Evolutionary conservation across 2,888 invertebrate genomes (phyloP), one percentile per base, ranked within the genome.

Genomic region (Camptogramma bilineatum): DNA sequence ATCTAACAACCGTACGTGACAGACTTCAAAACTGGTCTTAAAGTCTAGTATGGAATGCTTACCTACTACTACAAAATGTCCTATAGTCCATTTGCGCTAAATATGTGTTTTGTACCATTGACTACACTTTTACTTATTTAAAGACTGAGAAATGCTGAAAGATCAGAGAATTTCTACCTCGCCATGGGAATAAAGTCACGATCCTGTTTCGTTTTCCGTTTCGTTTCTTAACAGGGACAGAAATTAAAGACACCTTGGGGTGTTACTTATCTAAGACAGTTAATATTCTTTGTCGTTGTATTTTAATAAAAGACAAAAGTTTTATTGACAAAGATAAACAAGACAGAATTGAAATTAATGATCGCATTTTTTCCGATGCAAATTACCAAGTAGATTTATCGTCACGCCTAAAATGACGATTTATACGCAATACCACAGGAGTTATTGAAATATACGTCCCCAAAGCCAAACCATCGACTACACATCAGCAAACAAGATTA

Each of bases 371-470:
- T 44, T 55, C 21, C 28, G 56, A 56, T 60, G 83, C 81, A 87
- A 88, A 88, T 87, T 85, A 86, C 84, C 76, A 78, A 76, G 75
- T 83, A 86, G 82, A 90, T 86, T 86, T 89, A 88, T 86, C 83
- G 85, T 86, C 80, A 85, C 82, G 87, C 88, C 86, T 88, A 84
- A 88, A 87, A 90, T 85, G 81, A 88, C 82, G 84, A 91, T 90
- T 90, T 90, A 90, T 90, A 85, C 81, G 81, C 83, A 83, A 82
- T 86, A 84, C 84, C 81, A 82, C 79, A 83, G 79, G 83, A 87
- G 86, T 90, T 90, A 90, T 89, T 90, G 88, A 91, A 91, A 91
- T 90, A 90, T 90, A 90, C 85, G 88, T 86, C 87, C 90, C 89
- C 71, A 84, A 88, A 86, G 90, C 88, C 88, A 85, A 86, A 79